Evolutionary conservation across 2,888 invertebrate species (phyloP).

Genomic region (Chaitophorus viminalis): DNA sequence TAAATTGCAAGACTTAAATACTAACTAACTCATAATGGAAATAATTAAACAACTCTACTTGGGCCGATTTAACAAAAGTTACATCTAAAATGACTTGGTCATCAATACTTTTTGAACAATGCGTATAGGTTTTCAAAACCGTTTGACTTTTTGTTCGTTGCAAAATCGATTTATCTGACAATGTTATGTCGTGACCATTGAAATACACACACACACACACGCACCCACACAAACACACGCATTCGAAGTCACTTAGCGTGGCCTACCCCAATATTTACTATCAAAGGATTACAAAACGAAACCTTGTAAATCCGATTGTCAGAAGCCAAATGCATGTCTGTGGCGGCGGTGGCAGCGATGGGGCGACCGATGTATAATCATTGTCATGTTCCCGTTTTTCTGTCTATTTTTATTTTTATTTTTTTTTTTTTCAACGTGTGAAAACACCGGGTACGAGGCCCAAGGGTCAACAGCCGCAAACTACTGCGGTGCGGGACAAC

Average conservation of each 20-base stretch:
- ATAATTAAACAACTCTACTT: too few relatives aligned
- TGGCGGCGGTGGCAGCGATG: not conserved
- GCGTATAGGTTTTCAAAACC: not conserved
- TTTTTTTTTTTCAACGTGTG: not conserved
- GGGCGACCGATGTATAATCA: not conserved
- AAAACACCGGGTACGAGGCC: not conserved
- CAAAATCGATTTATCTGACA: slow-evolving; percentile 16
- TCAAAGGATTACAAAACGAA: slow-evolving; percentile 60
- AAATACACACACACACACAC: not conserved
- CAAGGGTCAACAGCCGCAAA: not conserved
- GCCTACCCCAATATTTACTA: slow-evolving; percentile 56
- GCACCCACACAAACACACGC: not conserved
- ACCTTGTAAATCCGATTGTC: slow-evolving; percentile 59
- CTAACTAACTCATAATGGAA: too few relatives aligned
- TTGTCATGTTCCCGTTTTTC: not conserved
- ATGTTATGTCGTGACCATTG: slow-evolving; percentile 21
- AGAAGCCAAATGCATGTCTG: slow-evolving; percentile 52
- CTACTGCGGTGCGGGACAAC: not conserved
- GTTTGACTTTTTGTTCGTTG: not conserved
- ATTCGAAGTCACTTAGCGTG: slow-evolving; percentile 8
- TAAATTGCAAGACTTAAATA: too few relatives aligned
- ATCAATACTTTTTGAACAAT: not conserved
- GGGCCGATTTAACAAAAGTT: too few relatives aligned
- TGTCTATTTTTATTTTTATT: not conserved
- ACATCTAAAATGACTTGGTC: too few relatives aligned